These are phyloP conservation scores for Dicycla oo DNA, from an alignment of 2,888 invertebrate species.

Conservation along the genomic window DNA sequence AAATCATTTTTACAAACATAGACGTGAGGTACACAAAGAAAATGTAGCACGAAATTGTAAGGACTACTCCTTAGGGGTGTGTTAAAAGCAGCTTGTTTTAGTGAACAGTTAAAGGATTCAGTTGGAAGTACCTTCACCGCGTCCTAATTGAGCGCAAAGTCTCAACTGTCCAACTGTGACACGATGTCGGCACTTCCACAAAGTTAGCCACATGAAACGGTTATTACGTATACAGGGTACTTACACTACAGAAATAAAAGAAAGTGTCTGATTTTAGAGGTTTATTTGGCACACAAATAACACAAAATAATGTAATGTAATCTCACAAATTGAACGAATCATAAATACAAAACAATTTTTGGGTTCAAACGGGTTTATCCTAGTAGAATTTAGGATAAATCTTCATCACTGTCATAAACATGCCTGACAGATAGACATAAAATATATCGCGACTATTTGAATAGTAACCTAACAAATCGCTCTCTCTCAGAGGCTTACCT, in stretches of 20 bases:
- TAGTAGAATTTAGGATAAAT: too few species aligned
- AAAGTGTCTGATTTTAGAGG: too few species aligned
- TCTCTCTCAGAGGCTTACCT: background rate
- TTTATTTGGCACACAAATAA: background rate
- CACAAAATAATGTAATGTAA: background rate
- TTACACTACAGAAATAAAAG: background rate
- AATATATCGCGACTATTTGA: background rate
- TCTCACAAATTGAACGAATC: background rate
- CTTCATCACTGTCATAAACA: background rate
- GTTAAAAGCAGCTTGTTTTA: too few species aligned
- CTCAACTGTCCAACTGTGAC: background rate
- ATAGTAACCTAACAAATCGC: background rate
- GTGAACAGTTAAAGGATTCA: background rate
- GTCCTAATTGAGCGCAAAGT: background rate
- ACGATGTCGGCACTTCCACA: background rate
- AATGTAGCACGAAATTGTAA: accelerated
- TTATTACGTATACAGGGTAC: too few species aligned
- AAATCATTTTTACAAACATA: background rate
- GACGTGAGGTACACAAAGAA: accelerated
- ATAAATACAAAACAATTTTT: background rate
- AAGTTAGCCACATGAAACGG: background rate
- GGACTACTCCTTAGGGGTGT: too few species aligned
- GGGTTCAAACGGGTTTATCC: too few species aligned
- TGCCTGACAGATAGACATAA: background rate
- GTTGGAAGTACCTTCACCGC: background rate